phyloP scores from a whole-genome alignment of 2,888 invertebrate genomes.

The Uloborus plumipes region DNA sequence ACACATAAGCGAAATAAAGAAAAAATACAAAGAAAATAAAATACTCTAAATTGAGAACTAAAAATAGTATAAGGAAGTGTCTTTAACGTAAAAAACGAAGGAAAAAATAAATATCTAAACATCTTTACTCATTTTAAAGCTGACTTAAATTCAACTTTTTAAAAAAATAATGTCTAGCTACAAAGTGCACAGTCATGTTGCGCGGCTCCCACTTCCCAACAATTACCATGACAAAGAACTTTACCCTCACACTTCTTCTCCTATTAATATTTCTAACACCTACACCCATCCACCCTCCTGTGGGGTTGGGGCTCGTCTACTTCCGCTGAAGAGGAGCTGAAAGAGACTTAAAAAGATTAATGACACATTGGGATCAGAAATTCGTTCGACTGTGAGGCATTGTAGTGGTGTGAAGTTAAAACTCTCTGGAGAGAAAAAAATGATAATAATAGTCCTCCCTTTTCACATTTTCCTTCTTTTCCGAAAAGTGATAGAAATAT shows the following conservation, averaged over 20 bases:
- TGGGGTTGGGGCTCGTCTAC: slow-evolving; percentile 1
- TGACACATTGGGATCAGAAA: slow-evolving; percentile 44
- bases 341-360: slow-evolving; percentile 52
- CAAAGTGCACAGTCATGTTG: slow-evolving; percentile 23
- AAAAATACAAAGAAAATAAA: no score
- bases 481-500: slow-evolving; percentile 13
- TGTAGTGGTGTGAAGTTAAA: slow-evolving; percentile 1
- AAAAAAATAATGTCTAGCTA: no score
- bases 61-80: no score
- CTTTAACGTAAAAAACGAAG: no score
- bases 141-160: no score
- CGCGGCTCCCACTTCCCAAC: slow-evolving; percentile 14
- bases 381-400: slow-evolving; percentile 13
- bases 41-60: no score
- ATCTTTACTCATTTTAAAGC: no score
- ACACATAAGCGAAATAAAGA: no score
- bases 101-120: no score
- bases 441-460: slow-evolving; percentile 9
- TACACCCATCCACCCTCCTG: neutral
- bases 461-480: slow-evolving; percentile 36
- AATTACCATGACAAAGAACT: slow-evolving; percentile 49
- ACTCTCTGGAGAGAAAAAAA: neutral
- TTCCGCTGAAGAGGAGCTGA: slow-evolving; percentile 29
- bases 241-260: neutral
- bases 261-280: slow-evolving; percentile 26